These are phyloP conservation scores for Ophioninae sp. DNA, from an alignment of 2,888 invertebrate species.

Conservation along the genomic window DNA sequence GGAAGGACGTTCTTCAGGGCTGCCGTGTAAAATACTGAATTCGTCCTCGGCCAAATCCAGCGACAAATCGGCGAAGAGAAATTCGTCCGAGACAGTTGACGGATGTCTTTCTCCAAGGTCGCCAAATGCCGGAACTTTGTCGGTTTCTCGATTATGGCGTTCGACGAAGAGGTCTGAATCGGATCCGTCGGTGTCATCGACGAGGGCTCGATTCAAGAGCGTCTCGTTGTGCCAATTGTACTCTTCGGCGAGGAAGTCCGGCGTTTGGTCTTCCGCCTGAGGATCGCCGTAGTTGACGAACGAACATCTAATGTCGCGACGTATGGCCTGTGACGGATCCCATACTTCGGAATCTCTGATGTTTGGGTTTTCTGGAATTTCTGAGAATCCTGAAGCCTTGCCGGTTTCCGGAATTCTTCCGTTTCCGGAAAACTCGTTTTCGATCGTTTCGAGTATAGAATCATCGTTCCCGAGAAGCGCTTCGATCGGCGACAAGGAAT, in stretches of 20 bases:
- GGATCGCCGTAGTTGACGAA: conserved; percentile 21
- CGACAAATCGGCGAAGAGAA: conserved; percentile 50
- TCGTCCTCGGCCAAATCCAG: conserved; percentile 34
- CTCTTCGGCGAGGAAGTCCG: conserved; percentile 5
- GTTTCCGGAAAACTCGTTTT: conserved; percentile 8
- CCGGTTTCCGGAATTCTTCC: background rate
- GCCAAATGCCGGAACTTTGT: background rate
- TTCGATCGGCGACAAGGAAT: conserved; percentile 27
- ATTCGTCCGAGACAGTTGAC: conserved; percentile 29
- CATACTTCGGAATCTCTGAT: conserved; percentile 9
- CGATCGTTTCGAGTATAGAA: conserved; percentile 32
- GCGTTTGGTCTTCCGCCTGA: background rate
- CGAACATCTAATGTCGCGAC: conserved; percentile 18
- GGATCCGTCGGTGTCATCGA: background rate
- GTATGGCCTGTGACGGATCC: conserved; percentile 52
- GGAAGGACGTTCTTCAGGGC: background rate
- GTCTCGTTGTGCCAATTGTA: conserved; percentile 44
- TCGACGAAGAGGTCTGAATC: background rate
- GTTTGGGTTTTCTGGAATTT: background rate
- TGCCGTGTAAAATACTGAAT: conserved; percentile 39
- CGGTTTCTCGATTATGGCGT: background rate
- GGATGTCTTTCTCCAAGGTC: conserved; percentile 5
- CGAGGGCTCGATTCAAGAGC: conserved; percentile 45
- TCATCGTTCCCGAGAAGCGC: conserved; percentile 25
- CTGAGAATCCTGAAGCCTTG: background rate